Evolutionary conservation across 2,113 vertebrate genomes (phyloP).

Genomic region (Desmodus rotundus): DNA sequence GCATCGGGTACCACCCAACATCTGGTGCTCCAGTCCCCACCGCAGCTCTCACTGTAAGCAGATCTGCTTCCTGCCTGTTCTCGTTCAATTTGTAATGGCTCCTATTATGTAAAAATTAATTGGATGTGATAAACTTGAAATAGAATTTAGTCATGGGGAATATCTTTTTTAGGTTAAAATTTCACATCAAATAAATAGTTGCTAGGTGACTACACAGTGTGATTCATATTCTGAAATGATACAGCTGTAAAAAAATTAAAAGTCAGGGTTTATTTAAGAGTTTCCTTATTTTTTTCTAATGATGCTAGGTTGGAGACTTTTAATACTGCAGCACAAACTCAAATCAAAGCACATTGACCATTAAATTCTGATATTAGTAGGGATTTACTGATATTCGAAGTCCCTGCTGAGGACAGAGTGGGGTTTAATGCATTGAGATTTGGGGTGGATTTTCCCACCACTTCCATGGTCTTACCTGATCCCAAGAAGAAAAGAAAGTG

Average conservation of each 20-base stretch:
- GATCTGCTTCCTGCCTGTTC: not conserved
- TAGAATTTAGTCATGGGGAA: not conserved
- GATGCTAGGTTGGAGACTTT: not conserved
- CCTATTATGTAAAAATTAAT: not conserved
- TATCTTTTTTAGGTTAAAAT: not conserved
- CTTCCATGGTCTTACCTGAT: not conserved
- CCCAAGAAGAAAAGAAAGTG: not conserved
- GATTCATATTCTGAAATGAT: constrained; percentile 22
- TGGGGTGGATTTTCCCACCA: not conserved
- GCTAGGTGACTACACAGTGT: not conserved
- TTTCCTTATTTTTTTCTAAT: not conserved
- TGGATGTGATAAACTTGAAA: not conserved
- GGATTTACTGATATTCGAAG: not conserved
- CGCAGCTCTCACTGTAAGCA: not conserved
- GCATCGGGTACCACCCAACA: not conserved
- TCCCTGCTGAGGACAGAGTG: not conserved
- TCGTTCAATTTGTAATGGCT: not conserved
- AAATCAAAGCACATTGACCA: not conserved
- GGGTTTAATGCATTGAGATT: not conserved
- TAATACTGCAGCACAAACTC: not conserved
- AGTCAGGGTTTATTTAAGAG: not conserved
- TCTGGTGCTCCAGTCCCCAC: not conserved
- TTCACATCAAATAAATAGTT: constrained; percentile 5
- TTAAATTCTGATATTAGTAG: not conserved
- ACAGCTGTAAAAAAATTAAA: not conserved